A percentile compares a stretch with the other conserved stretches of the same genome.
phyloP scores from a whole-genome alignment of 2,113 vertebrate species.

The Gallinago undulata region DNA sequence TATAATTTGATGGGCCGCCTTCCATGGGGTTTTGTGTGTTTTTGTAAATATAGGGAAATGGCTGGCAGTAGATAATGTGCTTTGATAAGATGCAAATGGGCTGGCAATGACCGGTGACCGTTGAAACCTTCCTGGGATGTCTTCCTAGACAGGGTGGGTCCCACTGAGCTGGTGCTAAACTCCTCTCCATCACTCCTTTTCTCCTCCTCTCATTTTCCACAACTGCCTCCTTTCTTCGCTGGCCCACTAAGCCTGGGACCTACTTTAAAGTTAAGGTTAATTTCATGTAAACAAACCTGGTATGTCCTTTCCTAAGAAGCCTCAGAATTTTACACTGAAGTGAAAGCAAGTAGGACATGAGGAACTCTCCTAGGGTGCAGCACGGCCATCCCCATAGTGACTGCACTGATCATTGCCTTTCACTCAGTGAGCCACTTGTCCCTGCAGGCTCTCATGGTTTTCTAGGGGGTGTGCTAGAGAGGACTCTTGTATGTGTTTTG shows the following conservation, averaged over 20 bases:
- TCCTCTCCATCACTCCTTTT: not conserved
- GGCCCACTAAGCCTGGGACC: not conserved
- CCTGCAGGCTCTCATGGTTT: not conserved
- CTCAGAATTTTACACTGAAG: not conserved
- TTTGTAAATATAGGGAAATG: not conserved
- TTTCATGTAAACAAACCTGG: not conserved
- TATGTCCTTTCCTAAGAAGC: not conserved
- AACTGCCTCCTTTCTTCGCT: not conserved
- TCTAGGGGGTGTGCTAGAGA: not conserved
- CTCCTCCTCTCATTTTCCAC: constrained; percentile 16
- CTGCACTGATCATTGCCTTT: not conserved
- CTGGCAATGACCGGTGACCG: not conserved
- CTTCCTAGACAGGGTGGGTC: not conserved
- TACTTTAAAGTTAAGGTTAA: not conserved
- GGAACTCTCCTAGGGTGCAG: not conserved
- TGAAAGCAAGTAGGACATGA: not conserved
- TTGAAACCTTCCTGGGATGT: not conserved
- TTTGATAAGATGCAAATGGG: constrained; percentile 28
- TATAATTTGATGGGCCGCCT: not conserved
- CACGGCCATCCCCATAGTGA: not conserved
- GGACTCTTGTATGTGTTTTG: not conserved
- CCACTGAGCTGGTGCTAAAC: not conserved
- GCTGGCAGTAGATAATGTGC: not conserved
- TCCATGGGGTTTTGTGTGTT: not conserved
- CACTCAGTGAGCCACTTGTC: not conserved